Conservation (phyloP, 2,888 invertebrate species). For the Ptychoptera contaminata region DNA sequence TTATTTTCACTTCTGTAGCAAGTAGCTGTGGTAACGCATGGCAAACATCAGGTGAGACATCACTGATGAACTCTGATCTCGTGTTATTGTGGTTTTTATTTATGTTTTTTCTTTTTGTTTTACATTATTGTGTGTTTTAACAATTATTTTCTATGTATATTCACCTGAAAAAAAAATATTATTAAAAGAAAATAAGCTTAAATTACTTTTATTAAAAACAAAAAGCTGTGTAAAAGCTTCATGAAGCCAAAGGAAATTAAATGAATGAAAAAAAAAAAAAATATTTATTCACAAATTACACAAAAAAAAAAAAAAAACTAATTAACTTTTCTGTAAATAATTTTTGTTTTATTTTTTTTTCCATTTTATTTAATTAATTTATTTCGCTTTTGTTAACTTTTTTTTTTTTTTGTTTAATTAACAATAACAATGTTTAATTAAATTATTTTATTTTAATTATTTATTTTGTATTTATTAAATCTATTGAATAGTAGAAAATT, state of each 20-base stretch:
- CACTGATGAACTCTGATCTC: constrained; percentile 4
- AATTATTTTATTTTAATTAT: too few relatives aligned
- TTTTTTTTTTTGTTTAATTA: too few relatives aligned
- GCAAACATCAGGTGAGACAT: constrained; percentile 18
- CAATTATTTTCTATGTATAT: constrained; percentile 2
- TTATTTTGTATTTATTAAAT: too few relatives aligned
- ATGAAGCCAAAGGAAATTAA: too few relatives aligned
- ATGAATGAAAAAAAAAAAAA: too few relatives aligned
- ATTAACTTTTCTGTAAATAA: neutral
- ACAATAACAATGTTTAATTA: too few relatives aligned
- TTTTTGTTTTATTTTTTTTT: neutral
- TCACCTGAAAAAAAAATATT: too few relatives aligned
- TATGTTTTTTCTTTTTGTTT: constrained; percentile 5
- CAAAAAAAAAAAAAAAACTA: neutral
- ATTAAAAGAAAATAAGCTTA: neutral
- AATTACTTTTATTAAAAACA: neutral
- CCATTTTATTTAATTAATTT: neutral
- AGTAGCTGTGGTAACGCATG: constrained; percentile 19
- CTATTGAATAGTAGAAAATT: too few relatives aligned
- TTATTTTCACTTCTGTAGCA: constrained; percentile 15
- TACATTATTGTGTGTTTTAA: neutral
- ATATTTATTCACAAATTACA: too few relatives aligned
- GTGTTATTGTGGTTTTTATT: neutral
- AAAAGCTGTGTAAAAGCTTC: neutral
- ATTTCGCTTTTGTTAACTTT: too few relatives aligned